A percentile compares a stretch with the other conserved stretches of the same genome.
phyloP scores from a whole-genome alignment of 2,888 invertebrate species.

The Sinelater perroti region DNA sequence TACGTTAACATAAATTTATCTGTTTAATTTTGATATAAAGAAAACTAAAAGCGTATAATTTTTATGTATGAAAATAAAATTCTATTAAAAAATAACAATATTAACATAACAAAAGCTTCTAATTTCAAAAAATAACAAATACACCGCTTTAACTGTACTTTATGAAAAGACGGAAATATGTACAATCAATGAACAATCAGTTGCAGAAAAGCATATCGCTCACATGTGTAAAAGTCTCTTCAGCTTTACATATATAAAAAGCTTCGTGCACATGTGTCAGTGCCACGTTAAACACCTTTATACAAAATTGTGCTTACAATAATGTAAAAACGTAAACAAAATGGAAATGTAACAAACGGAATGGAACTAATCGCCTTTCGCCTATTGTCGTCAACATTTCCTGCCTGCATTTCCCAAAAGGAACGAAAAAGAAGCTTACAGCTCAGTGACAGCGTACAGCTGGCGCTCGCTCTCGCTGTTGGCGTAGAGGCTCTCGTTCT shows the following conservation, averaged over 20 bases:
- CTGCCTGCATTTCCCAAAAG: constrained; percentile 62
- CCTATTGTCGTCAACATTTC: constrained; percentile 28
- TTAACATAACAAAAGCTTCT: too few relatives aligned
- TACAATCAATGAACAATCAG: too few relatives aligned
- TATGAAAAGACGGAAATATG: too few relatives aligned
- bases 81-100: too few relatives aligned
- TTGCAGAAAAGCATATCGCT: too few relatives aligned
- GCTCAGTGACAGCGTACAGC: constrained; percentile 78
- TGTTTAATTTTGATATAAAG: too few relatives aligned
- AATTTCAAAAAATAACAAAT: too few relatives aligned
- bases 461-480: constrained; percentile 62
- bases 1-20: too few relatives aligned
- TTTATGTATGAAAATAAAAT: too few relatives aligned
- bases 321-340: constrained; percentile 18
- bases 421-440: constrained; percentile 60
- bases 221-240: too few relatives aligned
- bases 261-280: constrained; percentile 2
- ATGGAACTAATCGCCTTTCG: constrained; percentile 21
- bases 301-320: background rate
- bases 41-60: too few relatives aligned
- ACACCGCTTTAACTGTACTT: too few relatives aligned
- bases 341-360: constrained; percentile 30
- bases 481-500: constrained; percentile 57
- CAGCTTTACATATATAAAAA: background rate
- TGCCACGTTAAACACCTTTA: background rate